These are phyloP conservation scores for Cistogaster globosa DNA, from an alignment of 2,888 invertebrate species.

Conservation along the genomic window DNA sequence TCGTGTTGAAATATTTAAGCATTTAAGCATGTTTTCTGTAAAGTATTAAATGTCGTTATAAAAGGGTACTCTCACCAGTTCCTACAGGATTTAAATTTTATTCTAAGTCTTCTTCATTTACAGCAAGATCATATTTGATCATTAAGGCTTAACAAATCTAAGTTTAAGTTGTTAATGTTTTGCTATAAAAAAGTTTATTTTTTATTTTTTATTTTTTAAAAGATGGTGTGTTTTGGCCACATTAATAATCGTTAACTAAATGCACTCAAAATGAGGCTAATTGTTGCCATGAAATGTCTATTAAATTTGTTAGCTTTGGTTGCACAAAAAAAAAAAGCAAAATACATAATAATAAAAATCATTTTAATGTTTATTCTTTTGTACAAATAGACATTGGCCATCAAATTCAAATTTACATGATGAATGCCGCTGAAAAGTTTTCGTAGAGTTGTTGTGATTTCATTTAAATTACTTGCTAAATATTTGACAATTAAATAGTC, in stretches of 20 bases:
- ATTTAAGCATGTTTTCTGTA: conserved; percentile 59
- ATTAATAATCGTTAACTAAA: conserved; percentile 71
- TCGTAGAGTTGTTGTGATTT: conserved; percentile 55
- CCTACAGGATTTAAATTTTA: conserved; percentile 29
- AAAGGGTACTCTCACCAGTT: conserved; percentile 40
- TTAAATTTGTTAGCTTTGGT: conserved; percentile 59
- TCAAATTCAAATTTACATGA: conserved; percentile 44
- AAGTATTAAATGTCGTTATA: conserved; percentile 68
- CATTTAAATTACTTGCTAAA: conserved; percentile 72
- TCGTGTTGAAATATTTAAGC: conserved; percentile 72
- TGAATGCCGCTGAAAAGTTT: conserved; percentile 49
- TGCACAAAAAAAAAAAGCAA: neutral
- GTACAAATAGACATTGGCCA: conserved; percentile 10
- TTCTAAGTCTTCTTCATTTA: conserved; percentile 35
- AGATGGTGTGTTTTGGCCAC: conserved; percentile 66
- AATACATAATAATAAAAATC: neutral
- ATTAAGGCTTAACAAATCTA: neutral
- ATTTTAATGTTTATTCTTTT: conserved; percentile 39
- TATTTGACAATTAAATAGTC: conserved; percentile 69
- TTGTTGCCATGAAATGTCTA: conserved; percentile 72
- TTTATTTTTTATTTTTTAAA: too few relatives aligned
- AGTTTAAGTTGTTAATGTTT: neutral
- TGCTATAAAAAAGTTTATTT: neutral
- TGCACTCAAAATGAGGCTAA: conserved; percentile 71
- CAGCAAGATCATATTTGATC: conserved; percentile 24